A percentile compares a stretch with the other conserved stretches of the same genome.
phyloP scores from a whole-genome alignment of 2,113 vertebrate species.

The Barbus barbus region DNA sequence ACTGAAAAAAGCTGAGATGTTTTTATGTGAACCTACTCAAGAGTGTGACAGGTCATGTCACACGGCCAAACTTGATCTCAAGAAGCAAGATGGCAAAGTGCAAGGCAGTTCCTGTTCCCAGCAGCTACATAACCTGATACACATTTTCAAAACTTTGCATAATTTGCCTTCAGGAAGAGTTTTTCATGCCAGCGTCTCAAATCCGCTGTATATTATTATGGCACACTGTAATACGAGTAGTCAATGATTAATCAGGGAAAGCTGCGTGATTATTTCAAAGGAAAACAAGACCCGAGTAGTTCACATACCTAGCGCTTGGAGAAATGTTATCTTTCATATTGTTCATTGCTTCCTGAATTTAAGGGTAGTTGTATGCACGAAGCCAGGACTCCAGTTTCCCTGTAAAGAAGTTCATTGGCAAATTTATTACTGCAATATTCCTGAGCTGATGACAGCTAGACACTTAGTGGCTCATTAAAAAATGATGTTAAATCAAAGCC shows the following conservation, averaged over 20 bases:
- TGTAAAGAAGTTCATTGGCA: not conserved
- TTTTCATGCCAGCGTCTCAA: constrained; percentile 30
- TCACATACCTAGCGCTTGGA: constrained; percentile 56
- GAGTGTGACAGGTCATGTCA: constrained; percentile 41
- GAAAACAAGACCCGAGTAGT: constrained; percentile 63
- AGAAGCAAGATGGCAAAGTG: constrained; percentile 20
- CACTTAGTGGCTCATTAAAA: not conserved
- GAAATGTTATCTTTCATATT: constrained; percentile 76
- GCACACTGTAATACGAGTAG: not conserved
- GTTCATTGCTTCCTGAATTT: constrained; percentile 74
- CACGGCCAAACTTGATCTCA: constrained; percentile 54
- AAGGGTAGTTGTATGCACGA: constrained; percentile 29
- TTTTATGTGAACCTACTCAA: constrained; percentile 45
- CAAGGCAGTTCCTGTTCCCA: constrained; percentile 51
- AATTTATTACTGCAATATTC: not conserved
- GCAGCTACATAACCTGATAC: constrained; percentile 41
- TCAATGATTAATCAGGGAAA: constrained; percentile 64
- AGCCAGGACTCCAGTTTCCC: not conserved
- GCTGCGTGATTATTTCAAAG: constrained; percentile 60
- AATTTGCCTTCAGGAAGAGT: constrained; percentile 6
- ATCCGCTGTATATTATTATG: constrained; percentile 44
- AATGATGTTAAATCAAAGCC: not conserved
- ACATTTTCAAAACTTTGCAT: constrained; percentile 1
- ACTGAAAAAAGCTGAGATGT: constrained; percentile 14
- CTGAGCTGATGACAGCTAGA: constrained; percentile 16